Evolutionary conservation across 2,888 invertebrate species (phyloP).

Genomic region (Lepidonotus clava): DNA sequence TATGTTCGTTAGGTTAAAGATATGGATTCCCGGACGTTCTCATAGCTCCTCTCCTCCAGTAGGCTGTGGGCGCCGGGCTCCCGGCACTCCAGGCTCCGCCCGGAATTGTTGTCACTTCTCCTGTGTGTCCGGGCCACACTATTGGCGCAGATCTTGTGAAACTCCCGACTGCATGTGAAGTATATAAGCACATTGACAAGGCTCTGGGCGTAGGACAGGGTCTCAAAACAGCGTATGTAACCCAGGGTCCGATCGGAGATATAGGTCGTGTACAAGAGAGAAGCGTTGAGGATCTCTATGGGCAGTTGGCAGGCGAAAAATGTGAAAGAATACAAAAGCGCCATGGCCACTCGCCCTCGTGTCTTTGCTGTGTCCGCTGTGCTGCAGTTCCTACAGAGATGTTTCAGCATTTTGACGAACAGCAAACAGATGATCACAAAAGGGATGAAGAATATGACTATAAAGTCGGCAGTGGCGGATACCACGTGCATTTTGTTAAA

Average conservation of each 20-base stretch:
- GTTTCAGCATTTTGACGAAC: conserved; percentile 19
- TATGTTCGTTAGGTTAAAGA: conserved; percentile 13
- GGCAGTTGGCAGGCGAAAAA: conserved; percentile 61
- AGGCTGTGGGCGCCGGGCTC: not conserved
- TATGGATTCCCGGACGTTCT: conserved; percentile 22
- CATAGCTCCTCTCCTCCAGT: not conserved
- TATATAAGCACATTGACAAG: conserved; percentile 57
- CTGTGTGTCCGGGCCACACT: not conserved
- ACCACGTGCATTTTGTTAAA: conserved; percentile 45
- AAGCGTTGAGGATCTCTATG: conserved; percentile 42
- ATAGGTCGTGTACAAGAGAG: conserved; percentile 22
- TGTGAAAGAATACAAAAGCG: conserved; percentile 29
- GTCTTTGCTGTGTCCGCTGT: not conserved
- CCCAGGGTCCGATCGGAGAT: not conserved
- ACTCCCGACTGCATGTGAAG: conserved; percentile 44
- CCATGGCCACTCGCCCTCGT: conserved; percentile 45
- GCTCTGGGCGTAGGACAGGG: conserved; percentile 55
- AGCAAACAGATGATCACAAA: conserved; percentile 21
- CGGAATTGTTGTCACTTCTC: not conserved
- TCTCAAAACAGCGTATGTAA: conserved; percentile 41
- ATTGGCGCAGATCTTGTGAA: conserved; percentile 10
- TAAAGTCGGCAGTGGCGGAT: conserved; percentile 49
- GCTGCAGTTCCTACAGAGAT: not conserved
- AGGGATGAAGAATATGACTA: conserved; percentile 57
- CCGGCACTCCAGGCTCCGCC: not conserved